These are phyloP conservation scores for Melanchra persicariae DNA, from an alignment of 2,888 invertebrate genomes.

Conservation along the genomic window DNA sequence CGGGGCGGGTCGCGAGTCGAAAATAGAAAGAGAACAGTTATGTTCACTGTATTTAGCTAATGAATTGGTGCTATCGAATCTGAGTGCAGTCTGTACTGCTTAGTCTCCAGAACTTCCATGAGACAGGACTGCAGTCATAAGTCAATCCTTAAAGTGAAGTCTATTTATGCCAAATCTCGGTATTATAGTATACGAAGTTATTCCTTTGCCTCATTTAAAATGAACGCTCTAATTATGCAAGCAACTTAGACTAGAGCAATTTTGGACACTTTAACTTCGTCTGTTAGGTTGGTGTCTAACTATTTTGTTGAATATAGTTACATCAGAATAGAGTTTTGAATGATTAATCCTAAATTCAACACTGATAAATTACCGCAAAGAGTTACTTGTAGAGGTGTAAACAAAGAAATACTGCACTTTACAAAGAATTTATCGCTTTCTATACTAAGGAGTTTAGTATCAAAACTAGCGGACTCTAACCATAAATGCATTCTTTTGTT, in stretches of 20 bases:
- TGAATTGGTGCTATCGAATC: not conserved
- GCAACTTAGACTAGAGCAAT: constrained; percentile 10
- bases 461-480: too few relatives aligned
- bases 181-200: not conserved
- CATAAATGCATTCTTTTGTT: too few relatives aligned
- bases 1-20: too few relatives aligned
- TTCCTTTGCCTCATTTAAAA: not conserved
- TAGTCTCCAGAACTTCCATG: not conserved
- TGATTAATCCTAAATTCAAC: not conserved
- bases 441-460: too few relatives aligned
- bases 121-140: not conserved
- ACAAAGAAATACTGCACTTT: not conserved
- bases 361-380: not conserved
- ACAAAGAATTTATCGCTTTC: too few relatives aligned
- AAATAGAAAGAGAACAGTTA: too few relatives aligned
- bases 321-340: constrained; percentile 16
- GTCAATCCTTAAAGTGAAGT: not conserved
- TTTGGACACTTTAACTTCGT: constrained; percentile 16
- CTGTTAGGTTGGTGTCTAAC: constrained; percentile 2
- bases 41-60: too few relatives aligned
- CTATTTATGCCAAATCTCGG: not conserved
- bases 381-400: not conserved
- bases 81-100: not conserved
- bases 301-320: constrained; percentile 6
- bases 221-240: constrained; percentile 7